Percentiles rank a stretch among this genome's conserved stretches.
These are phyloP conservation scores for Ceratothoa steindachneri DNA, from an alignment of 2,888 invertebrate genomes.

Conservation along the genomic window DNA sequence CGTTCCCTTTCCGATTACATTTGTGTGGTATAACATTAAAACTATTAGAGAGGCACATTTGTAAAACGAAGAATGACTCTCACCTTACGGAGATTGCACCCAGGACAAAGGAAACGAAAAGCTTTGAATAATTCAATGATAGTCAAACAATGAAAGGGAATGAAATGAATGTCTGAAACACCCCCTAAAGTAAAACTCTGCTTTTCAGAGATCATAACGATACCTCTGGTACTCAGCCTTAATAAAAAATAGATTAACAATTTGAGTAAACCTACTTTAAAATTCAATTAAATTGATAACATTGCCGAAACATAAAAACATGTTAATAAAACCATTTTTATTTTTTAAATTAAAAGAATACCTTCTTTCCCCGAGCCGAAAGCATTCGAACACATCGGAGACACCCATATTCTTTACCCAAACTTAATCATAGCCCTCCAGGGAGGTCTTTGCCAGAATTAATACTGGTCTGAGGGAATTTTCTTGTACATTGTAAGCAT, in stretches of 20 bases:
- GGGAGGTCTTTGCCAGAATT: constrained; percentile 31
- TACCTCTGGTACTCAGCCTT: neutral
- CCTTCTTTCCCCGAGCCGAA: constrained; percentile 4
- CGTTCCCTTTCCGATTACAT: constrained; percentile 5
- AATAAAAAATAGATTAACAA: neutral
- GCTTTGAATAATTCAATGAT: constrained; percentile 5
- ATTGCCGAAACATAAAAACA: neutral
- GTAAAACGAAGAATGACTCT: constrained; percentile 1
- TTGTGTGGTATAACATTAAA: constrained; percentile 5
- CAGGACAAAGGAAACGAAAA: neutral
- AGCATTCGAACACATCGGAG: constrained; percentile 25
- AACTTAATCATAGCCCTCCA: constrained; percentile 36
- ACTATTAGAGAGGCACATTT: neutral
- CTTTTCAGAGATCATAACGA: neutral
- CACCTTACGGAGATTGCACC: neutral
- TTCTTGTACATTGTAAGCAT: constrained; percentile 27
- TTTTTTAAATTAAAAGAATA: neutral
- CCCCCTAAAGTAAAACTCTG: neutral
- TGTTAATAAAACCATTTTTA: neutral
- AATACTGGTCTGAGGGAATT: constrained; percentile 40
- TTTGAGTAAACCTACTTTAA: neutral
- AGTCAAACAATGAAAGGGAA: neutral
- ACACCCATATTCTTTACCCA: constrained; percentile 21
- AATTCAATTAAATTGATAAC: neutral
- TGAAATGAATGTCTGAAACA: neutral